A percentile compares a stretch with the other conserved stretches of the same genome.
Conservation (phyloP, 2,113 vertebrate genomes). For the Apus apus region DNA sequence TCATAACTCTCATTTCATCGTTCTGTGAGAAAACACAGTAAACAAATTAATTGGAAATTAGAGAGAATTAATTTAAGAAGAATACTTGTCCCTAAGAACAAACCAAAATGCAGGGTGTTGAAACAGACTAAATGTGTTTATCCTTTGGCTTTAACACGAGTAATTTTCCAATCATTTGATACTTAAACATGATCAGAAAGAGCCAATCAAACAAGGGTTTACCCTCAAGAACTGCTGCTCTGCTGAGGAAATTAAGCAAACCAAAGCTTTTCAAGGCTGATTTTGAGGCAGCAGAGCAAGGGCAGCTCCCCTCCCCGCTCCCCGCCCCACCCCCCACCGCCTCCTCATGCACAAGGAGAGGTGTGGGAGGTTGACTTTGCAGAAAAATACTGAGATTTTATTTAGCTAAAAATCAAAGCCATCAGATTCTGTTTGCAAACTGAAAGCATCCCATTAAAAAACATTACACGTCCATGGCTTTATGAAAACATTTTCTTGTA, state of each 20-base stretch:
- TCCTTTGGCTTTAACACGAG: slow-evolving; percentile 18
- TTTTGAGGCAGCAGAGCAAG: neutral
- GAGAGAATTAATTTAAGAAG: neutral
- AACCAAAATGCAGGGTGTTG: neutral
- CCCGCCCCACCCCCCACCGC: neutral
- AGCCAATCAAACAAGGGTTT: neutral
- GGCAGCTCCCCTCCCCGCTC: neutral
- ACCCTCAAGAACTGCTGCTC: neutral
- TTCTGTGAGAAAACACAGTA: neutral
- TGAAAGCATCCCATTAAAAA: slow-evolving; percentile 70
- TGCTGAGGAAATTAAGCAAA: slow-evolving; percentile 19
- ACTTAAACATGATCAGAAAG: slow-evolving; percentile 16
- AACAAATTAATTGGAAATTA: neutral
- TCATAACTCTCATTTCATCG: neutral
- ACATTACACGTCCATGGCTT: slow-evolving; percentile 69
- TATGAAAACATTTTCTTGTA: slow-evolving; percentile 78
- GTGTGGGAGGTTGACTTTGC: neutral
- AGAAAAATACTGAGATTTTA: slow-evolving; percentile 5
- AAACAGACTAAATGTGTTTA: neutral
- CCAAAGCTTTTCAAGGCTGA: neutral
- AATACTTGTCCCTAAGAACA: neutral
- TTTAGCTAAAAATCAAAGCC: neutral
- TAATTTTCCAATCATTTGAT: slow-evolving; percentile 19
- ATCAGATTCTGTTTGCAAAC: slow-evolving; percentile 40
- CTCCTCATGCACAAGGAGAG: neutral